These are phyloP conservation scores for Calameuta filiformis DNA, from an alignment of 2,888 invertebrate genomes.

Conservation along the genomic window DNA sequence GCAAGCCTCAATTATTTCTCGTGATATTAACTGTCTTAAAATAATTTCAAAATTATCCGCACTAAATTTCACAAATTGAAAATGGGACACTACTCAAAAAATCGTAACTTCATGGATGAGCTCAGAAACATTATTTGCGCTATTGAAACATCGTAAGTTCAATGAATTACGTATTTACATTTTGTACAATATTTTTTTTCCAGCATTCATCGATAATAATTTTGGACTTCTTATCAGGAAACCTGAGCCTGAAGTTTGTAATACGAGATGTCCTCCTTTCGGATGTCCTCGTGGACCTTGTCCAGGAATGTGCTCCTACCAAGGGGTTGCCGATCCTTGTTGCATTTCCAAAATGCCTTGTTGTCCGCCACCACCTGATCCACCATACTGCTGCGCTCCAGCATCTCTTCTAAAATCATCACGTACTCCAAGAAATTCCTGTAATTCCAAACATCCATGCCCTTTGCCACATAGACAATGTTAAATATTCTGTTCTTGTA, in stretches of 20 bases:
- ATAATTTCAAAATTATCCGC: background rate
- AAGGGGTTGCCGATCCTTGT: slow-evolving; percentile 43
- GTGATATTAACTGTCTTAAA: background rate
- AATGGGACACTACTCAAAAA: slow-evolving; percentile 32
- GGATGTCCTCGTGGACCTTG: slow-evolving; percentile 49
- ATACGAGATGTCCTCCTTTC: slow-evolving; percentile 48
- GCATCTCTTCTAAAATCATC: slow-evolving; percentile 19
- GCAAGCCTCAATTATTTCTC: too few relatives aligned
- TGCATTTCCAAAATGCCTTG: slow-evolving; percentile 45
- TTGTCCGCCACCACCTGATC: slow-evolving; percentile 30
- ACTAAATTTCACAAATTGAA: background rate
- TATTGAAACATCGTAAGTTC: slow-evolving; percentile 42
- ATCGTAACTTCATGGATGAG: slow-evolving; percentile 46
- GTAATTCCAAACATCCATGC: too few relatives aligned
- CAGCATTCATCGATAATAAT: too few relatives aligned
- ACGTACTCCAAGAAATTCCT: too few relatives aligned
- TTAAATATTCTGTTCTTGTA: too few relatives aligned
- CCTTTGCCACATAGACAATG: too few relatives aligned
- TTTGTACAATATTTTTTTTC: background rate
- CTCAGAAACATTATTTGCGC: slow-evolving; percentile 39
- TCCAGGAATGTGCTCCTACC: slow-evolving; percentile 45
- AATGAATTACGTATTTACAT: too few relatives aligned
- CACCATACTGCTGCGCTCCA: slow-evolving; percentile 33
- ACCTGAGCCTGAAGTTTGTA: slow-evolving; percentile 51
- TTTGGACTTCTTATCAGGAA: slow-evolving; percentile 29